Evolutionary conservation across 2,113 vertebrate genomes (phyloP).

Genomic region (Noctilio leporinus): DNA sequence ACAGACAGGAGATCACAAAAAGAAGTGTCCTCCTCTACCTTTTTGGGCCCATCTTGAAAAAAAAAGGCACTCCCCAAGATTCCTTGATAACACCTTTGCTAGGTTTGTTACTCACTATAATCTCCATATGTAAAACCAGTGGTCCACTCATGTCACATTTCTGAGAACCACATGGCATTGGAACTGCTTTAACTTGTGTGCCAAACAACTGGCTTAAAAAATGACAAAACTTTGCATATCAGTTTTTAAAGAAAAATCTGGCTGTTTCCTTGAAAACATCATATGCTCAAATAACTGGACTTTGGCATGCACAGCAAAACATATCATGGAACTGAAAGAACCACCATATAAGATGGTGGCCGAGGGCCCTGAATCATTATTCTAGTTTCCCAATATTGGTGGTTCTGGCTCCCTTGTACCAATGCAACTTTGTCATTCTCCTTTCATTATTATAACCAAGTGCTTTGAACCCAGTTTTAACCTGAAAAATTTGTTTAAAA

Average conservation of each 20-base stretch:
- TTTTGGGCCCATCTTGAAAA: conserved; percentile 17
- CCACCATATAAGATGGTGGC: neutral
- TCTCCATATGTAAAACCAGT: conserved; percentile 28
- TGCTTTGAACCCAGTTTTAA: neutral
- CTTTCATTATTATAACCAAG: neutral
- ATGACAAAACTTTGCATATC: neutral
- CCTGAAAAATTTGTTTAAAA: conserved; percentile 20
- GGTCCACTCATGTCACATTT: conserved; percentile 17
- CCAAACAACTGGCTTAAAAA: conserved; percentile 21
- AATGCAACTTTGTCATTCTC: neutral
- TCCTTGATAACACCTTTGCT: conserved; percentile 45
- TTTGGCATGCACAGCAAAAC: conserved; percentile 21
- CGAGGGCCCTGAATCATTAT: neutral
- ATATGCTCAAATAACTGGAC: neutral
- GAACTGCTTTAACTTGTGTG: neutral
- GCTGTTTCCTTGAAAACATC: conserved; percentile 1
- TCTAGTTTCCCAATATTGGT: conserved; percentile 18
- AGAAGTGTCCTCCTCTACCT: neutral
- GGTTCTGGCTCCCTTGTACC: neutral
- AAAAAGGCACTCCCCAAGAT: conserved; percentile 59
- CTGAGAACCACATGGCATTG: conserved; percentile 1
- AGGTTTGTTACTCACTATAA: conserved; percentile 8
- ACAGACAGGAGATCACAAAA: conserved; percentile 30
- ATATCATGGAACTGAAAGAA: neutral
- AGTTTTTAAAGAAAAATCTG: neutral